A percentile compares a stretch with the other conserved stretches of the same genome.
phyloP scores from a whole-genome alignment of 2,113 vertebrate species.

The Calonectris borealis region DNA sequence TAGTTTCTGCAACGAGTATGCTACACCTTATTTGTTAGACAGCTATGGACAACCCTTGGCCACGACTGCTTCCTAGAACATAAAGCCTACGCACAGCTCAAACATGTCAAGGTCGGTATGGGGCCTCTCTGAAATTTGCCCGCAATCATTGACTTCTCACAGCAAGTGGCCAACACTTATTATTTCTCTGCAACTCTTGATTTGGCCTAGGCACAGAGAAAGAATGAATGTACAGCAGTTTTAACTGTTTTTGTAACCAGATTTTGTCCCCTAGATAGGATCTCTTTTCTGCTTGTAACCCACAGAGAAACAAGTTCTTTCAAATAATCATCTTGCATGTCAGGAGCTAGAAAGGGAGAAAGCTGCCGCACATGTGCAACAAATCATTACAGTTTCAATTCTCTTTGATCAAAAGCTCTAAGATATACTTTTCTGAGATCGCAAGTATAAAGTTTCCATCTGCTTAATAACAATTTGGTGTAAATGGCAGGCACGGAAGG shows the following conservation, averaged over 20 bases:
- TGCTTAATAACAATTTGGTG: constrained; percentile 1
- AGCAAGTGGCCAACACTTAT: not conserved
- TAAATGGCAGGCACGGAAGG: not conserved
- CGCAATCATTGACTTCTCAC: not conserved
- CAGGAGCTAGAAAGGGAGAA: not conserved
- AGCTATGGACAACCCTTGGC: not conserved
- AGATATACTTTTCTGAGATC: not conserved
- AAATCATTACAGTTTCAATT: not conserved
- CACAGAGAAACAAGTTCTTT: not conserved
- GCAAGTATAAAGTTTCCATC: not conserved
- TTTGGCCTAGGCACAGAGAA: not conserved
- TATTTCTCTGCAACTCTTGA: not conserved
- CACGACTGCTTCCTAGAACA: not conserved
- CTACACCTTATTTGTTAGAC: not conserved
- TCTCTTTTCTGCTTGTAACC: not conserved
- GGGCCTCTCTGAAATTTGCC: not conserved
- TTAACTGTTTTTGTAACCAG: not conserved
- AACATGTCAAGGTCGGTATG: fast-evolving
- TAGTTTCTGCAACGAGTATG: not conserved
- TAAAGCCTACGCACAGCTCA: not conserved
- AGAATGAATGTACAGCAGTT: not conserved
- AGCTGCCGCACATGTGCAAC: not conserved
- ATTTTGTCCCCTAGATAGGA: not conserved
- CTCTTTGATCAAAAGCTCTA: not conserved
- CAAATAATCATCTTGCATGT: not conserved